These are phyloP conservation scores for Malthinus flaveolus DNA, from an alignment of 2,888 invertebrate genomes.

Conservation along the genomic window DNA sequence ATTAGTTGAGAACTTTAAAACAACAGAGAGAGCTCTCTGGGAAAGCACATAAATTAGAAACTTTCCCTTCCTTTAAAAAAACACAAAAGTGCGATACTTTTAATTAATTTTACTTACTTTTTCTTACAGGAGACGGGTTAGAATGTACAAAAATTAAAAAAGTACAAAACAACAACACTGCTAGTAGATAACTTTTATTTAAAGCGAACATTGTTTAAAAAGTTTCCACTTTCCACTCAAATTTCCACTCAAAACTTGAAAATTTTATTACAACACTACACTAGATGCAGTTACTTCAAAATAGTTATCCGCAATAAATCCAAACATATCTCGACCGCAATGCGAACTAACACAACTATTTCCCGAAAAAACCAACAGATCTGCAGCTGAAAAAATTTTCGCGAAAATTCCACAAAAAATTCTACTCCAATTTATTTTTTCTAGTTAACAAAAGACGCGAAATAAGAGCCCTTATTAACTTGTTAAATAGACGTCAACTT, in stretches of 20 bases:
- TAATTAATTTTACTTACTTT: constrained; percentile 33
- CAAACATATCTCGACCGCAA: not conserved
- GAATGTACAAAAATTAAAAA: constrained; percentile 15
- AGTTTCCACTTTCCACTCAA: not conserved
- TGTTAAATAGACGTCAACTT: too few species aligned
- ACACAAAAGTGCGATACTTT: not conserved
- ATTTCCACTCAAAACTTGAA: not conserved
- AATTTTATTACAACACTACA: not conserved
- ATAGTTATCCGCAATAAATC: not conserved
- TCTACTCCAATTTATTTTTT: too few species aligned
- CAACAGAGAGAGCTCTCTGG: too few species aligned
- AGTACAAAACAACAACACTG: not conserved
- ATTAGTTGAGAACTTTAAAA: too few species aligned
- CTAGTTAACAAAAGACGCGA: too few species aligned
- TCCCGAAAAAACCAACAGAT: not conserved
- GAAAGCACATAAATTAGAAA: too few species aligned
- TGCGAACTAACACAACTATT: not conserved
- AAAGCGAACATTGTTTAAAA: not conserved
- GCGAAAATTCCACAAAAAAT: not conserved
- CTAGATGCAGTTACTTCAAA: not conserved
- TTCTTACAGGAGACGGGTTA: constrained; percentile 38
- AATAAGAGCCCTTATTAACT: too few species aligned
- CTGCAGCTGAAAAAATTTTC: not conserved
- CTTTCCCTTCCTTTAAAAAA: too few species aligned
- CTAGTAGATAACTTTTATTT: not conserved